Evolutionary conservation across 2,888 invertebrate species (phyloP).

Genomic region (Nephrotoma flavescens): DNA sequence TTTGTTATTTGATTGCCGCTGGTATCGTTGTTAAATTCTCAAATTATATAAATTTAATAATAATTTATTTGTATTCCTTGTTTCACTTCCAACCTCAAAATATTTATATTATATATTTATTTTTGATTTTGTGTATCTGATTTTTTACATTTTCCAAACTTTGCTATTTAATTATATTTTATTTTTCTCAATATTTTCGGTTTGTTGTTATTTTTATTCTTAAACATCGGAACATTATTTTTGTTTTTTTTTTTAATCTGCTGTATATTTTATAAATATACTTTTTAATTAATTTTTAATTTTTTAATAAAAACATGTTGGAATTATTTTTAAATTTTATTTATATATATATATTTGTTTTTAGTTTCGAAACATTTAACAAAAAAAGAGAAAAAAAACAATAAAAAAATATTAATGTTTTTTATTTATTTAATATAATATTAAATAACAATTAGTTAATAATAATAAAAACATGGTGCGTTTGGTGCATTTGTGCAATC

Average conservation of each 20-base stretch:
- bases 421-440: background rate
- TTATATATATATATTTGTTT: background rate
- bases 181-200: background rate
- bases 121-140: background rate
- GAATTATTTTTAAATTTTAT: background rate
- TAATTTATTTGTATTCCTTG: background rate
- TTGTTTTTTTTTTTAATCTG: background rate
- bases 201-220: background rate
- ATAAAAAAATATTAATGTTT: background rate
- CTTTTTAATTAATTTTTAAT: background rate
- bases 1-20: background rate
- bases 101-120: background rate
- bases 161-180: background rate
- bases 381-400: background rate
- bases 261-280: background rate
- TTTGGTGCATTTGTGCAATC: constrained; percentile 8
- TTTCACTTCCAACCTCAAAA: background rate
- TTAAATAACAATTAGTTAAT: background rate
- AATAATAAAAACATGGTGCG: constrained; percentile 5
- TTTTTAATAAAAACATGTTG: background rate
- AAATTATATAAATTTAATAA: background rate
- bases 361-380: background rate
- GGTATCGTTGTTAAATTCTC: background rate
- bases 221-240: background rate
- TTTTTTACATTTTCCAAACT: background rate